These are phyloP conservation scores for Allobates femoralis DNA, from an alignment of 2,797 vertebrate species.

Conservation along the genomic window DNA sequence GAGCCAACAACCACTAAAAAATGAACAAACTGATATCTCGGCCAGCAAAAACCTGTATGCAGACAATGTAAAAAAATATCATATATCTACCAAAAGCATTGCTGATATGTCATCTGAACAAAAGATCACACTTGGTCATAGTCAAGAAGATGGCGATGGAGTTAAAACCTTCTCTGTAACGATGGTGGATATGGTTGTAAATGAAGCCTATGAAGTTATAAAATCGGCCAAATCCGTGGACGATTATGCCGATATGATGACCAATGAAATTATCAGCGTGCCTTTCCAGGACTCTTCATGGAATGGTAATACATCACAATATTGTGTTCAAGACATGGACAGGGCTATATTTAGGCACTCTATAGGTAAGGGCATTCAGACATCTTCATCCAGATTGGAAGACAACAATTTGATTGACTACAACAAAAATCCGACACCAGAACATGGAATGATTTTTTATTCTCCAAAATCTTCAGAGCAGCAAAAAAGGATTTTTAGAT, in stretches of 20 bases:
- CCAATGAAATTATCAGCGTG: constrained; percentile 74
- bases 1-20: constrained; percentile 76
- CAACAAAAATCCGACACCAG: constrained; percentile 61
- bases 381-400: constrained; percentile 65
- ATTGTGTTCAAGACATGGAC: constrained; percentile 69
- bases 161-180: constrained; percentile 83
- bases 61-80: constrained; percentile 39
- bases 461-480: constrained; percentile 68
- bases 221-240: constrained; percentile 81
- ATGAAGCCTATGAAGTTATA: constrained; percentile 88
- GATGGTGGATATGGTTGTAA: constrained; percentile 89
- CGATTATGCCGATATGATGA: constrained; percentile 81
- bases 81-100: constrained; percentile 6
- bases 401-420: background rate
- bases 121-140: constrained; percentile 3
- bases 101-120: constrained; percentile 21
- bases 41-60: background rate
- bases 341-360: constrained; percentile 75
- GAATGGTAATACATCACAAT: constrained; percentile 69
- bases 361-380: constrained; percentile 70
- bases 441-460: constrained; percentile 64
- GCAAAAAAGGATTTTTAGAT: constrained; percentile 69
- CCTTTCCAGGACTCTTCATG: constrained; percentile 59
- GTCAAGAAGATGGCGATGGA: constrained; percentile 46
- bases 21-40: constrained; percentile 62